phyloP scores from a whole-genome alignment of 2,888 invertebrate genomes.

The Microchrysa polita region DNA sequence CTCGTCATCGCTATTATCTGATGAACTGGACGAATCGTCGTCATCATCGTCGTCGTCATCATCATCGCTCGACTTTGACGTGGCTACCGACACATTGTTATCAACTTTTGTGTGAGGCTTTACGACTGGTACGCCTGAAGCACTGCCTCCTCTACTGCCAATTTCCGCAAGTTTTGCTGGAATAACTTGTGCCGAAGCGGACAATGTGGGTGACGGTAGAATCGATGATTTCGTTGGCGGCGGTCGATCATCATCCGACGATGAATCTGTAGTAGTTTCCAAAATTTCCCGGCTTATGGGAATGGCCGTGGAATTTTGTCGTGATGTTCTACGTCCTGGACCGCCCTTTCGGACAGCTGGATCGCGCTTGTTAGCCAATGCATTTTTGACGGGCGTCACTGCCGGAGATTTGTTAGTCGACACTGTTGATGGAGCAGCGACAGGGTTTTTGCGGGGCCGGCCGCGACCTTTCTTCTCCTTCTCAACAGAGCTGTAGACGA shows the following conservation, averaged over 20 bases:
- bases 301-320: constrained; percentile 56
- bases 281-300: constrained; percentile 57
- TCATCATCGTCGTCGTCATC: constrained; percentile 48
- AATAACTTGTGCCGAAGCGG: constrained; percentile 57
- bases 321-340: constrained; percentile 53
- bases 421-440: constrained; percentile 50
- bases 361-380: constrained; percentile 45
- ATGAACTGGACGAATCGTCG: constrained; percentile 52
- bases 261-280: constrained; percentile 52
- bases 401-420: constrained; percentile 3
- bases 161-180: constrained; percentile 56
- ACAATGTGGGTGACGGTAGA: constrained; percentile 46
- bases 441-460: constrained; percentile 64
- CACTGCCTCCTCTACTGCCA: constrained; percentile 46
- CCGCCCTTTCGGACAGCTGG: constrained; percentile 48
- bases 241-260: constrained; percentile 52
- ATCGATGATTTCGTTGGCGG: constrained; percentile 61
- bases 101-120: constrained; percentile 51
- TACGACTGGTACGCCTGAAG: constrained; percentile 43
- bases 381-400: constrained; percentile 58
- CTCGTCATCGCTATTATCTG: constrained; percentile 54
- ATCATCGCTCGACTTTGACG: constrained; percentile 42
- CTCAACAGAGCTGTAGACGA: constrained; percentile 47
- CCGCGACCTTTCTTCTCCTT: constrained; percentile 63
- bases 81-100: constrained; percentile 46